These are phyloP conservation scores for Vidua macroura DNA, from an alignment of 2,113 vertebrate genomes.

Conservation along the genomic window DNA sequence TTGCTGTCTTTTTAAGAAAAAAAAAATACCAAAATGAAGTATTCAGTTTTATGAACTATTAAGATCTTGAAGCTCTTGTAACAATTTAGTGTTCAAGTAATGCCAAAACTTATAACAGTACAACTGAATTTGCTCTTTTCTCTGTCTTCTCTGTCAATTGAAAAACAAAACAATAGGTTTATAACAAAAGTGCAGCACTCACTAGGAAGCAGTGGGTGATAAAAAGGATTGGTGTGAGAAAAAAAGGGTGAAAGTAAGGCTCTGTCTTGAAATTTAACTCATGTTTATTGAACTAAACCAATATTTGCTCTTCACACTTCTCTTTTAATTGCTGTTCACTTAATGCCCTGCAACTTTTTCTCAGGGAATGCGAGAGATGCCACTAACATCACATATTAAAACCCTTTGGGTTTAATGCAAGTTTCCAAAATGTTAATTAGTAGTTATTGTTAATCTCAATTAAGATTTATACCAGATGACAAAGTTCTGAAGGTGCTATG, in stretches of 20 bases:
- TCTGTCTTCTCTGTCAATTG: neutral
- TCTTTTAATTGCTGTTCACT: neutral
- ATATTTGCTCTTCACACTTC: neutral
- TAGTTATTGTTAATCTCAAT: neutral
- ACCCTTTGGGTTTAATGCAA: neutral
- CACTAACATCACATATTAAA: neutral
- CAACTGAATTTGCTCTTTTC: neutral
- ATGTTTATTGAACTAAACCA: neutral
- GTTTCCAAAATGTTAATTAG: neutral
- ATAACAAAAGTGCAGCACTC: neutral
- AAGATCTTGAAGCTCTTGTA: neutral
- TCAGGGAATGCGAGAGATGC: neutral
- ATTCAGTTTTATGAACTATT: neutral
- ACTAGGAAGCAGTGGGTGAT: neutral
- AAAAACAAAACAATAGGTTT: neutral
- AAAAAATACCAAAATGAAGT: neutral
- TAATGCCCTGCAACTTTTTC: neutral
- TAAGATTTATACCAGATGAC: neutral
- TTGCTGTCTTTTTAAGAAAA: neutral
- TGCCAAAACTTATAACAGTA: neutral
- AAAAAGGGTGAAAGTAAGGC: neutral
- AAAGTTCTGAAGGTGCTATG: neutral
- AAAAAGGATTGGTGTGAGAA: neutral
- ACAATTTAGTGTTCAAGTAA: neutral
- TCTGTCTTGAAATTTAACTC: neutral